phyloP scores from a whole-genome alignment of 1,140 invertebrate genomes.

The Papilio machaon region DNA sequence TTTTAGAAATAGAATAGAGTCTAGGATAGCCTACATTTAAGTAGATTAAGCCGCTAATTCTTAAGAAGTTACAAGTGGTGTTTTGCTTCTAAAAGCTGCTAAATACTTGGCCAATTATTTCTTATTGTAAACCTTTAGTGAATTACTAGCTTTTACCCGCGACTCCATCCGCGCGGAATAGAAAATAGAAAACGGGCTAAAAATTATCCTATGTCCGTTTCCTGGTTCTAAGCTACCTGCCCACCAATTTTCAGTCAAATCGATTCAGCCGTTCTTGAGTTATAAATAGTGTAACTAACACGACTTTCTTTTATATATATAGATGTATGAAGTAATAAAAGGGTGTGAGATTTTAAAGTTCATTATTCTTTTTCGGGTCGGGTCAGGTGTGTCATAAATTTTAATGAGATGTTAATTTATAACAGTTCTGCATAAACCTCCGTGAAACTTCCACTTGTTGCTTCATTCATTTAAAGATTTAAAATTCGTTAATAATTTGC shows the following conservation, averaged over 20 bases:
- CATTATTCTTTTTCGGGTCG: neutral
- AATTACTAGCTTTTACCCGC: too few relatives aligned
- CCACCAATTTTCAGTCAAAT: too few relatives aligned
- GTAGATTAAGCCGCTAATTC: neutral
- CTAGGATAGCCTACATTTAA: neutral
- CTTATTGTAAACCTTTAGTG: neutral
- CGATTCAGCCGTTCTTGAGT: too few relatives aligned
- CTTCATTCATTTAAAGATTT: neutral
- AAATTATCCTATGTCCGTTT: too few relatives aligned
- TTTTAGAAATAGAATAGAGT: too few relatives aligned
- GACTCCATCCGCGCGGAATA: too few relatives aligned
- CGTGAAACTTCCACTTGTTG: neutral
- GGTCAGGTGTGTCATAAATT: neutral
- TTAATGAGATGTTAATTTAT: neutral
- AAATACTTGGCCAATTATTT: neutral
- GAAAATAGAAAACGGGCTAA: too few relatives aligned
- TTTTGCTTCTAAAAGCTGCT: neutral
- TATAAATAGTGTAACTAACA: too few relatives aligned
- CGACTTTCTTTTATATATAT: too few relatives aligned
- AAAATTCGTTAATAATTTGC: too few relatives aligned
- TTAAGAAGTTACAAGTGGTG: neutral
- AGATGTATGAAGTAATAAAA: neutral
- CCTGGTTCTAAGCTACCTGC: too few relatives aligned
- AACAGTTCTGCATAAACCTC: conserved; percentile 1
- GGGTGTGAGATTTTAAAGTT: neutral